Base-by-base conservation (phyloP, 2,797 vertebrate genomes). In the Coregonus sp. region DNA sequence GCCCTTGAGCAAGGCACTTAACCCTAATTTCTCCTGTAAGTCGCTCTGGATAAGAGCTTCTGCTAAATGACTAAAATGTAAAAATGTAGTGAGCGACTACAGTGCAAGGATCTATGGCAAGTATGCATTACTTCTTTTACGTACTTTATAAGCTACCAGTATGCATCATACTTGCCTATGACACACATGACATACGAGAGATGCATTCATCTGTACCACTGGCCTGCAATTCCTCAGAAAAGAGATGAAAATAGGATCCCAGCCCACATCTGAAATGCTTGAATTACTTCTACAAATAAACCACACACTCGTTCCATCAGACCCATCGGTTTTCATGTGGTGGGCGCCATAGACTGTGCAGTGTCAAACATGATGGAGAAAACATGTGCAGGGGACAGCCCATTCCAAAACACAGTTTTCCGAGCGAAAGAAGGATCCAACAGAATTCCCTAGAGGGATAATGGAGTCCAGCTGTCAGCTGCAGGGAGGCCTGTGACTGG, bases 391-490 rank as follows among this genome's bases (percentile, higher is more conserved):
- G 66, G 78, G 81, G 81, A 77, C 73, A 84, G 78, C 82, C 80
- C 78, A 71, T 88, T 82, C 80, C 20, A 56, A 80, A 82, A 86
- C 74, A 85, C 65, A 2, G 73, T 87, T 87, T 90, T 85, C 81
- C 84, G 78, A 6, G 80, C 56, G 56, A 40, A 51, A 54, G 78
- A 80, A 61, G 72, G 80, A 89, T 89, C 83, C 82, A 76, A 84
- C 79, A 88, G 84, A 86, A 88, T 85, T 90, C 86, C 89, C 89
- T 52, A 31, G 86, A 14, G 83, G 78, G 76, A 33, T 87, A 90
- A 89, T 70, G 6, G 67, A 65, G 83, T 85, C 85, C 90, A 91
- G 86, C 85, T 88, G 89, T 83, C 80, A 84, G 86, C 59, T 67
- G 70, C 56, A 68, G 72, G 82, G 78, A 86, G 79, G 14, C 51